Evolutionary conservation across 2,113 vertebrate species (phyloP), one percentile per base, ranked within the genome.

Genomic region (Xiphias gladius): DNA sequence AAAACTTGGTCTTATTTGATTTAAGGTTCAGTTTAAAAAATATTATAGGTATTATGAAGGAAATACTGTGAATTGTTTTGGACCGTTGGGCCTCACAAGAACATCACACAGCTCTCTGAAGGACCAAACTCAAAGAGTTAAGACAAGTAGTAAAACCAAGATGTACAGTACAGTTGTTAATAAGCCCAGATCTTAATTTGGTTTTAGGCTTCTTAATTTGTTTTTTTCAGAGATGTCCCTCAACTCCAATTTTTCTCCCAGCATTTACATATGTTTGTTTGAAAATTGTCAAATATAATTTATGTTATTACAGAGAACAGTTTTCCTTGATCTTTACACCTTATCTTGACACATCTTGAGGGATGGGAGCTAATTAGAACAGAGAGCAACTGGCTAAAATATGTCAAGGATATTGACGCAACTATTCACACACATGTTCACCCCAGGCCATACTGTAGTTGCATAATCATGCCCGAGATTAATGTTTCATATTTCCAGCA

Each of bases 301-400:
- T 2, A n/a, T 4, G 2, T 59, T 43, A 43, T 75, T 26, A n/a
- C 8, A 41, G 2, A 58, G 37, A 76, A 69, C 32, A n/a, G 1
- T 85, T 80, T 73, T 62, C 59, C 75, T 89, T 89, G 67, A 74
- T 12, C 41, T 73, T 80, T 54, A 24, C 35, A 67, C 16, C 67
- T 83, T 90, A 90, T 88, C 88, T 84, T 50, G 54, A 86, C 83
- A 84, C 24, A 71, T 80, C 35, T 72, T 80, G 79, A 93, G 24
- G 65, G 68, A 87, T 81, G 73, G 69, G 32, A 87, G 63, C 39
- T 81, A 76, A 88, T 64, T 57, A 67, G 83, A 85, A 79, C 85
- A 73, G 20, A 64, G 61, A 20, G 72, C 48, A 5, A 64, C 63
- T 3, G 7, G 37, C 46, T 46, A 79, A 67, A n/a, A 55, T 13